phyloP scores from a whole-genome alignment of 2,797 vertebrate genomes.

The Ceyx erithaca region DNA sequence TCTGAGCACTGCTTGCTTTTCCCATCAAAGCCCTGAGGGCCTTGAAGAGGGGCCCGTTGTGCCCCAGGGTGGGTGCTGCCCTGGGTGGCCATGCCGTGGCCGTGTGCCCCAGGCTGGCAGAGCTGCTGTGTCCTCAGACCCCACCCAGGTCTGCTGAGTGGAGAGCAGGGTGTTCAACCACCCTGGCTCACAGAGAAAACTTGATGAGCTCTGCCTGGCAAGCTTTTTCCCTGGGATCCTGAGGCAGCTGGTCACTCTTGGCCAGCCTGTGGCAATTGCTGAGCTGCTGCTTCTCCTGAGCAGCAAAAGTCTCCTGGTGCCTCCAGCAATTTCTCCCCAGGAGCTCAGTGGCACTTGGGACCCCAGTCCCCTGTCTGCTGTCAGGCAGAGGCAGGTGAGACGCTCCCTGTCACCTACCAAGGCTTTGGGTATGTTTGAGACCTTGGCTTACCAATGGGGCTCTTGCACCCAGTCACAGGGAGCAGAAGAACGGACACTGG shows the following conservation, averaged over 20 bases:
- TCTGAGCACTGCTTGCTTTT: background rate
- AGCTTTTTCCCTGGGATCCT: background rate
- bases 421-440: background rate
- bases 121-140: background rate
- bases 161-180: background rate
- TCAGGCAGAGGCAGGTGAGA: background rate
- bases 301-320: background rate
- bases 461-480: fast-evolving
- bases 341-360: fast-evolving
- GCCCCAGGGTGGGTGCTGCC: background rate
- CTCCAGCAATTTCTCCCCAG: background rate
- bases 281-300: background rate
- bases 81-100: fast-evolving
- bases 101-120: fast-evolving
- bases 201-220: background rate
- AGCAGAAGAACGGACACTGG: background rate
- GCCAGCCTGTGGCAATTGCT: background rate
- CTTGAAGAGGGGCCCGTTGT: fast-evolving
- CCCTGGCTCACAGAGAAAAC: background rate
- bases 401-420: background rate
- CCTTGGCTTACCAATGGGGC: background rate
- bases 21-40: background rate
- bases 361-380: fast-evolving
- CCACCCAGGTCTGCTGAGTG: background rate
- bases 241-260: background rate